Base-by-base conservation (phyloP, 2,888 invertebrate genomes). In the Agriopis leucophaearia region DNA sequence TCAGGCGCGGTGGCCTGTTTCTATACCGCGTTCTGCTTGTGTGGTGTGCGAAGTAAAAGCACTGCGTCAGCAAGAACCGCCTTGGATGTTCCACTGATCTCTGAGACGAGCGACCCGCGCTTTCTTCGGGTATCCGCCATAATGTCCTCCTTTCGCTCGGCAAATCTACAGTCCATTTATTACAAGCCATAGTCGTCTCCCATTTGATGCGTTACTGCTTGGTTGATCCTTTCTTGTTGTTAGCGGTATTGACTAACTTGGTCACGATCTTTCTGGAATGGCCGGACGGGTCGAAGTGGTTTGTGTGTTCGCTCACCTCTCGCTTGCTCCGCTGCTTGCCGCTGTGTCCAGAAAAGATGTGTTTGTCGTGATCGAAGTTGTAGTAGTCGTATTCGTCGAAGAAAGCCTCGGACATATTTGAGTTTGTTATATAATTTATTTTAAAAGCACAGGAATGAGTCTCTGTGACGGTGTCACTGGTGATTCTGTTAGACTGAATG, bases 361-460 rank as follows among this genome's bases (percentile, higher is more conserved):
- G 96, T 91, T 98, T 98, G 89, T 98, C 98, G 94, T 97, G 96
- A 81, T 98, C 98, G 91, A 97, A 98, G 92, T 98, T 98, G 95
- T 97, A 99, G 87, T 98, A 97, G 86, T 99, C 99, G 95, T 98
- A 98, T 86, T 98, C 96, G 94, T 99, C 98, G 88, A 97, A 96
- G 94, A 97, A 96, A 81, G 95, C 94, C 91, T 97, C 97, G 83
- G 97, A 97, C 97, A 97, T 97, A 87, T 91, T 95, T 91, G 80
- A 75, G 76, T 83, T 81, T 86, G 81, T 16, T 68, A 66, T 68
- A 40, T 13, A 70, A 72, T 75, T 76, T 76, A 65, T 63, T 70
- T 74, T 64, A 50, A 74, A 77, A 78, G 72, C 79, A 82, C 81
- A 77, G 76, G 74, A 81, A 80, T 78, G 78, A 78, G 78, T 80